Base-by-base conservation (phyloP, 2,888 invertebrate species). In the Caenorhabditis uteleia region DNA sequence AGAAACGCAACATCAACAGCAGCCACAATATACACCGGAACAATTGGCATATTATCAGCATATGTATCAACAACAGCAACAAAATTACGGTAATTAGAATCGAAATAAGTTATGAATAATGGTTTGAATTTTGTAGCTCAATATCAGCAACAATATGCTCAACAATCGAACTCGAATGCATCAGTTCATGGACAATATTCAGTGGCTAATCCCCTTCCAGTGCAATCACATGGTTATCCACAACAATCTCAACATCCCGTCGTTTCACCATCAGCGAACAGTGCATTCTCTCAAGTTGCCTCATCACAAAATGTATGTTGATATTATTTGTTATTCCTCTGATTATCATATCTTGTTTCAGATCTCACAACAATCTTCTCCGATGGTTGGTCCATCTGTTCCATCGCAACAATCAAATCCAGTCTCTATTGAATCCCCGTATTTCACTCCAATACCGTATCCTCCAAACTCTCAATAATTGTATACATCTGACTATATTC, bases 241-340 rank as follows among this genome's bases (percentile, higher is more conserved):
- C 45, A 55, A 21, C 59, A 65, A 14, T 6, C 6, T 20, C 44
- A 47, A 38, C 69, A 70, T 18, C 47, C 44, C 16, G 45, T 59
- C 27, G 51, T 68, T 4, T 56, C 56, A 6, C 64, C 70, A 20
- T 74, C 74, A 29, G 62, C 66, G 23, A 74, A 68, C 43, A 71
- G 71, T 40, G 74, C 74, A 5, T 74, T 74, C 48, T 56, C 66
- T 12, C 62, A 61, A n/a, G 65, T 70, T 18, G 56, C 56, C 31
- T 39, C 56, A n/a, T n/a, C 53, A 3, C 59, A 51, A 18, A 51
- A 25, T 43, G 59, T 54, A 23, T 39, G 48, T 5, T 7, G 34
- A 16, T 7, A n/a, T n/a, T 10, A 12, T 12, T 34, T 29, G 29
- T 29, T 29, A n/a, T 33, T 33, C 4, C 5, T 5, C 12, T 3